Evolutionary conservation across 1,140 invertebrate genomes (phyloP).

Genomic region (Stegodyphus mimosarum): DNA sequence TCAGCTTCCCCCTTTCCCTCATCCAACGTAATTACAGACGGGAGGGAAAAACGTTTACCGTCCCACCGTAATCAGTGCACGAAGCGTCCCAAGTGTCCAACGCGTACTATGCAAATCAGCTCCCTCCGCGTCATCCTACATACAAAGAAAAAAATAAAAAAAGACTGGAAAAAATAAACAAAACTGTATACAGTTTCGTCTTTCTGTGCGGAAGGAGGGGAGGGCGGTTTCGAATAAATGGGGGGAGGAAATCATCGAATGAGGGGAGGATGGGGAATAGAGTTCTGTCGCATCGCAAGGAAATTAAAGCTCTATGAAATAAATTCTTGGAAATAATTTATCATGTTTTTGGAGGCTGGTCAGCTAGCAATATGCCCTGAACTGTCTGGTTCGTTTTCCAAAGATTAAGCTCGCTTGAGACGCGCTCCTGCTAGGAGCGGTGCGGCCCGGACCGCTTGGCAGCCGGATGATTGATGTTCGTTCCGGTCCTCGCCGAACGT

Average conservation of each 20-base stretch:
- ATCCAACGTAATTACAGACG: constrained; percentile 48
- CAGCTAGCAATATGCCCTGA: constrained; percentile 58
- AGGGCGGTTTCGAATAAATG: no score
- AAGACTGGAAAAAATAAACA: constrained; percentile 13
- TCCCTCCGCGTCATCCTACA: background rate
- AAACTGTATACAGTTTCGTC: constrained; percentile 16
- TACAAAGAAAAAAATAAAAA: background rate
- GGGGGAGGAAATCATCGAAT: constrained; percentile 19
- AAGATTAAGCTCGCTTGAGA: constrained; percentile 45
- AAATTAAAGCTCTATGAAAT: constrained; percentile 62
- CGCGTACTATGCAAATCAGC: constrained; percentile 43
- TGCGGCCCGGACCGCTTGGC: constrained; percentile 39
- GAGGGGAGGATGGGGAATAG: constrained; percentile 5
- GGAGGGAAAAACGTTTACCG: constrained; percentile 47
- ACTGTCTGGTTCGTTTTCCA: constrained; percentile 61
- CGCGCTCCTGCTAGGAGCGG: constrained; percentile 9
- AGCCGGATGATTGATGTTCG: constrained; percentile 59
- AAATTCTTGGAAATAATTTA: constrained; percentile 62
- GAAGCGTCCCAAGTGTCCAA: constrained; percentile 28
- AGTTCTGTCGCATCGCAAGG: constrained; percentile 53
- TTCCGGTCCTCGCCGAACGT: constrained; percentile 32
- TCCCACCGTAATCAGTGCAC: constrained; percentile 45
- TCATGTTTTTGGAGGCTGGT: constrained; percentile 58
- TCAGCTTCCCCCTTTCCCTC: background rate
- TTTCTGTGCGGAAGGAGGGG: constrained; percentile 2